Evolutionary conservation across 1,140 invertebrate genomes (phyloP), one percentile per base, ranked within the genome.

Genomic region (Drosophila watanabei): DNA sequence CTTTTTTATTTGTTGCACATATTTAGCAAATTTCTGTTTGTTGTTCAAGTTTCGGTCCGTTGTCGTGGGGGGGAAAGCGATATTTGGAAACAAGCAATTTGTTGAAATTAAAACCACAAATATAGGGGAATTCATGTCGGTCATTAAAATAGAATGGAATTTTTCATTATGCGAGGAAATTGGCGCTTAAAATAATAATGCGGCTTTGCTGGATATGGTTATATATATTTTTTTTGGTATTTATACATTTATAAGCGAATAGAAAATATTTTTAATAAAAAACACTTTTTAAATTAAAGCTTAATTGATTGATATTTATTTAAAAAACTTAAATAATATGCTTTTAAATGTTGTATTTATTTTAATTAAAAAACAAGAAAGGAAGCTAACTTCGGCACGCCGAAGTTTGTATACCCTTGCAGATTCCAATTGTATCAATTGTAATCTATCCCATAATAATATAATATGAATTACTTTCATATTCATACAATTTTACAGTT

Each of bases 21-120:
- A 33, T 43, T 32, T 58, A 37, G 62, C 46, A 54, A 66, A 51
- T 70, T 70, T 52, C 18, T 20, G 62, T 43, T 56, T 65, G 49
- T 41, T 41, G 52, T 39, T 57, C 7, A 57, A 57, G 35, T 57
- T 39, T 56, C 52, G 14, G 18, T 56, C 13, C 18, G 52, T 16
- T 56, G 33, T 4, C 5, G n/a, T n/a, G n/a, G n/a, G 0, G 14
- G 54, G 5, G 33, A 9, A 7, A 16, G 33, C 5, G 39, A 43
- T 60, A 59, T 65, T 63, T 24, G 62, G 8, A 61, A 61, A 43
- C 18, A 28, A 41, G 39, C 37, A 43, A 65, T 61, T 65, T 65
- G 63, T 66, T 45, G 58, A 66, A 66, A 66, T 63, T 66, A 66
- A 65, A 63, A 66, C 37, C 63, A 68, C 68, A 70, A 68, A 70